These are phyloP conservation scores for Ammodytes dubius DNA, from an alignment of 2,113 vertebrate species.

Conservation along the genomic window DNA sequence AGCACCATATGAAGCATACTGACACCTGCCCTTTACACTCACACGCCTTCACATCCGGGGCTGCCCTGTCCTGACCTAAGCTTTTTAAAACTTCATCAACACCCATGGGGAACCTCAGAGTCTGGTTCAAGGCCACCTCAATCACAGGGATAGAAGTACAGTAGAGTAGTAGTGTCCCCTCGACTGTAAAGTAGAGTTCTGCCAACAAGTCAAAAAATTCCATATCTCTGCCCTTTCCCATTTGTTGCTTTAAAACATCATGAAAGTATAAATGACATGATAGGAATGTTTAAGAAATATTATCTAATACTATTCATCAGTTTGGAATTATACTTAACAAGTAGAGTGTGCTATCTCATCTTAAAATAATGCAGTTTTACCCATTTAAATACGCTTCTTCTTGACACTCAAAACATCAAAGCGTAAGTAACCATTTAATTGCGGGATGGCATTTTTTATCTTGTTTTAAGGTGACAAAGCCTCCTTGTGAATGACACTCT, in stretches of 20 bases:
- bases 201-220: background rate
- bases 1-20: background rate
- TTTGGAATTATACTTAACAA: background rate
- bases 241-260: background rate
- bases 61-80: background rate
- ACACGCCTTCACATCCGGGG: background rate
- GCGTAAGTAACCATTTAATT: background rate
- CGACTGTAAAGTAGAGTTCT: background rate
- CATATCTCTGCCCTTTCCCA: background rate
- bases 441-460: background rate
- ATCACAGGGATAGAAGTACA: background rate
- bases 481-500: conserved; percentile 7
- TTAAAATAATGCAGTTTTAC: background rate
- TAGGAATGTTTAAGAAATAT: background rate
- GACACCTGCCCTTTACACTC: background rate
- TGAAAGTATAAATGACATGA: background rate
- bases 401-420: background rate
- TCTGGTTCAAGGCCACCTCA: background rate
- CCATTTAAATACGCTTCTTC: background rate
- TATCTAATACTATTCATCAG: background rate
- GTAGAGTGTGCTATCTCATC: background rate
- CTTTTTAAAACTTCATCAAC: background rate
- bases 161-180: background rate
- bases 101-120: background rate
- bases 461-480: background rate